Conservation (phyloP, 2,113 vertebrate genomes). For the Chloebia gouldiae region DNA sequence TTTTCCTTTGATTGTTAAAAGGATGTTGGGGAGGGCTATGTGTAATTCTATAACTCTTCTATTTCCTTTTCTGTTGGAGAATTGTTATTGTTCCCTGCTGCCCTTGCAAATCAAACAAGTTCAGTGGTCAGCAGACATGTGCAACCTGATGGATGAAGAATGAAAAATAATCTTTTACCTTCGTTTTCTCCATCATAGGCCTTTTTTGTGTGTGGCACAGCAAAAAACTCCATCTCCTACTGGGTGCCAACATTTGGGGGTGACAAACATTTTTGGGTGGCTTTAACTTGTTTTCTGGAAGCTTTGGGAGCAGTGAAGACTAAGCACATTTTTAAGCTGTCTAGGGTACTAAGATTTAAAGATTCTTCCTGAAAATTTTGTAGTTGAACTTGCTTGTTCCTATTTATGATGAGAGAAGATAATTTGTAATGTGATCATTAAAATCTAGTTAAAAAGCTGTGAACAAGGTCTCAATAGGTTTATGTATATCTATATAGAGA, state of each 20-base stretch:
- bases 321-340: background rate
- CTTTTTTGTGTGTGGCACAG: background rate
- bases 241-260: background rate
- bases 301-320: background rate
- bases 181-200: background rate
- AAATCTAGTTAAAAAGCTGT: background rate
- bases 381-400: background rate
- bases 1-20: background rate
- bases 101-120: background rate
- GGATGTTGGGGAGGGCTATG: background rate
- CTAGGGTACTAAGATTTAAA: background rate
- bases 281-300: background rate
- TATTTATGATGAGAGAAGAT: background rate
- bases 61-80: constrained; percentile 12
- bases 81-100: background rate
- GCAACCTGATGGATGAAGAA: background rate
- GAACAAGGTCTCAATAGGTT: background rate
- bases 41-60: background rate
- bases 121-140: background rate
- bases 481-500: background rate
- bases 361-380: background rate
- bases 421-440: background rate
- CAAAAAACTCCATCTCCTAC: background rate
- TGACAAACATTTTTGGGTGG: background rate
- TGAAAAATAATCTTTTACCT: constrained; percentile 20